These are phyloP conservation scores for Acanthaster planci DNA, from an alignment of 35 echinoderm and acorn worm species.

Conservation along the genomic window DNA sequence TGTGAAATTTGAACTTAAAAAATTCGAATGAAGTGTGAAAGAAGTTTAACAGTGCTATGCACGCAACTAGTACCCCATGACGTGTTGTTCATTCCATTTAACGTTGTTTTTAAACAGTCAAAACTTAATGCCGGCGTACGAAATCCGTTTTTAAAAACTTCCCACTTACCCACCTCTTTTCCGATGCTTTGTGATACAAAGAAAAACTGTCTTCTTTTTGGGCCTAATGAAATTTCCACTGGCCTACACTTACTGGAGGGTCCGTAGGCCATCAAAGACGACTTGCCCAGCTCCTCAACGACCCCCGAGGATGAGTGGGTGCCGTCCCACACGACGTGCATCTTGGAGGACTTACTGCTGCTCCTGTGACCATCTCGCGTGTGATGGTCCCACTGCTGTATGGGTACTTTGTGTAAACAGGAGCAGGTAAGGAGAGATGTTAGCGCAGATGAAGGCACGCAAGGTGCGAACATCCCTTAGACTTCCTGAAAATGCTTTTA, in stretches of 20 bases:
- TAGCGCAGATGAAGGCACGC: no score
- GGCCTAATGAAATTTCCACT: not conserved
- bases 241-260: constrained; percentile 51
- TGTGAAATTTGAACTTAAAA: no score
- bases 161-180: not conserved
- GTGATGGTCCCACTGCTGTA: constrained; percentile 88
- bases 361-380: constrained; percentile 34
- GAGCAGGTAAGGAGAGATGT: not conserved
- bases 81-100: no score
- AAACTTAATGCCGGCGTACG: not conserved
- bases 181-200: not conserved
- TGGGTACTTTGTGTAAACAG: constrained; percentile 37
- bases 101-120: no score
- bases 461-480: no score
- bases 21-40: no score
- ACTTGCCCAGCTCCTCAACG: constrained; percentile 55
- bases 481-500: no score
- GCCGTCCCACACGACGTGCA: constrained; percentile 78
- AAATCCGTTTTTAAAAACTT: not conserved
- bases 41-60: no score
- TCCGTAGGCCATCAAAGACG: constrained; percentile 73
- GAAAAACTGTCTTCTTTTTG: not conserved
- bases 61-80: no score
- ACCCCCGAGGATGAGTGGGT: constrained; percentile 33
- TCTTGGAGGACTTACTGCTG: constrained; percentile 9